These are phyloP conservation scores for Hoplostethus atlanticus DNA, from an alignment of 2,797 vertebrate species.

Conservation along the genomic window DNA sequence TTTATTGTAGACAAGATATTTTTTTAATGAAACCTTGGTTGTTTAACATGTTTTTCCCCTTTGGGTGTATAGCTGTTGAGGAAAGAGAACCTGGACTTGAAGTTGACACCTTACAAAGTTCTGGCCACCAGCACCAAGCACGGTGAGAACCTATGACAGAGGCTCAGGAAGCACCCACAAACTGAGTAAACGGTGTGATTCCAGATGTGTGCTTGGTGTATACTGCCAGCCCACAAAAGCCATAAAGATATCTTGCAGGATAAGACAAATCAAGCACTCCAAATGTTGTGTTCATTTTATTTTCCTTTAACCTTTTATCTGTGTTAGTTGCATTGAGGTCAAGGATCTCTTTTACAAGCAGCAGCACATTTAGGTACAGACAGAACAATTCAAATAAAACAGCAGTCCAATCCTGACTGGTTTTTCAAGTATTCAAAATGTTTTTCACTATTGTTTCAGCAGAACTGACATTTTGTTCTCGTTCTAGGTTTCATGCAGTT, in stretches of 20 bases:
- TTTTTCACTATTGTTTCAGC: neutral
- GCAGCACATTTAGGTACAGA: neutral
- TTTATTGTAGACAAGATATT: neutral
- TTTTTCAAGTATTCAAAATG: neutral
- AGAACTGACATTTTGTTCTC: neutral
- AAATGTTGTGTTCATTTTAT: neutral
- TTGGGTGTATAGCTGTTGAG: slow-evolving; percentile 87
- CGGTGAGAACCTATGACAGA: slow-evolving; percentile 80
- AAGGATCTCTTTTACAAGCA: neutral
- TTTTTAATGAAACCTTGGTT: neutral
- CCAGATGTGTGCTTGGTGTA: too few relatives aligned
- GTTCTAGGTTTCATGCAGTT: slow-evolving; percentile 97
- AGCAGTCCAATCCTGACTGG: neutral
- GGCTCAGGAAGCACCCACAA: too few relatives aligned
- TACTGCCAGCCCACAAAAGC: too few relatives aligned
- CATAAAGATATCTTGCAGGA: too few relatives aligned
- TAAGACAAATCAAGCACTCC: neutral
- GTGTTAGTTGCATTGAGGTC: neutral
- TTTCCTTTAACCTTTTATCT: neutral
- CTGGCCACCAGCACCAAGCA: slow-evolving; percentile 98
- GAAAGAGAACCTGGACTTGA: slow-evolving; percentile 98
- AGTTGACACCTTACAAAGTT: slow-evolving; percentile 97
- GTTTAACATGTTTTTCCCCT: slow-evolving; percentile 1
- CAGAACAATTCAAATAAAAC: neutral
- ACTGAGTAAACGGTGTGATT: too few relatives aligned